Percentiles rank a stretch among this genome's conserved stretches.
phyloP scores from a whole-genome alignment of 1,140 invertebrate species.

The Yoshiicerus persimilis region DNA sequence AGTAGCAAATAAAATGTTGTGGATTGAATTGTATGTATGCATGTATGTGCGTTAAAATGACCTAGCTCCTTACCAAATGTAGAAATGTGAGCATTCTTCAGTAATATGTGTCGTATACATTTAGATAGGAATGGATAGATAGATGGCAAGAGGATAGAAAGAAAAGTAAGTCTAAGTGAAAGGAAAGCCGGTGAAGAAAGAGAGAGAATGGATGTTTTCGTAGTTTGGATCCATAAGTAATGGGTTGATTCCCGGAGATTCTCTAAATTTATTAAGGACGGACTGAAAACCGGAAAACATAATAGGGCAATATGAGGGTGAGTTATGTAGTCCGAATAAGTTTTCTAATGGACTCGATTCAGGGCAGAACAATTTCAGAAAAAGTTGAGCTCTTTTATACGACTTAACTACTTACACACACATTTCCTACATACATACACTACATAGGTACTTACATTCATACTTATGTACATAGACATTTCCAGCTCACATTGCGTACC shows the following conservation, averaged over 20 bases:
- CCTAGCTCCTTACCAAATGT: not conserved
- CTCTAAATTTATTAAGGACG: slow-evolving; percentile 45
- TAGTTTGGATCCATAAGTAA: slow-evolving; percentile 42
- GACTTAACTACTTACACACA: slow-evolving; percentile 9
- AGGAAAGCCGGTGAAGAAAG: slow-evolving; percentile 21
- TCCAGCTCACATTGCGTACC: not conserved
- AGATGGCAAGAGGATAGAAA: slow-evolving; percentile 18
- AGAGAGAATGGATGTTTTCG: slow-evolving; percentile 35
- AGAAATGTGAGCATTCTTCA: not conserved
- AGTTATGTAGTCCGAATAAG: slow-evolving; percentile 49
- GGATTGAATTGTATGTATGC: not conserved
- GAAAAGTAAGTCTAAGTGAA: slow-evolving; percentile 18
- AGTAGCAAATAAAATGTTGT: not conserved
- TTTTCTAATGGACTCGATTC: slow-evolving; percentile 48
- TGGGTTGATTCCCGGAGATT: slow-evolving; percentile 39
- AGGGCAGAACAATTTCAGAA: slow-evolving; percentile 39
- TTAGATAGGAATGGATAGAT: not conserved
- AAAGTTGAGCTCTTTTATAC: slow-evolving; percentile 26
- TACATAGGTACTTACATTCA: not conserved
- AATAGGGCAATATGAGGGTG: slow-evolving; percentile 49
- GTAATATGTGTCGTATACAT: not conserved
- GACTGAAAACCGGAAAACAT: slow-evolving; percentile 49
- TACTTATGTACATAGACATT: not conserved
- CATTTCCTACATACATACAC: not conserved
- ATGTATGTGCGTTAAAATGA: not conserved